phyloP scores from a whole-genome alignment of 2,888 invertebrate species.

The Eupithecia subfuscata region DNA sequence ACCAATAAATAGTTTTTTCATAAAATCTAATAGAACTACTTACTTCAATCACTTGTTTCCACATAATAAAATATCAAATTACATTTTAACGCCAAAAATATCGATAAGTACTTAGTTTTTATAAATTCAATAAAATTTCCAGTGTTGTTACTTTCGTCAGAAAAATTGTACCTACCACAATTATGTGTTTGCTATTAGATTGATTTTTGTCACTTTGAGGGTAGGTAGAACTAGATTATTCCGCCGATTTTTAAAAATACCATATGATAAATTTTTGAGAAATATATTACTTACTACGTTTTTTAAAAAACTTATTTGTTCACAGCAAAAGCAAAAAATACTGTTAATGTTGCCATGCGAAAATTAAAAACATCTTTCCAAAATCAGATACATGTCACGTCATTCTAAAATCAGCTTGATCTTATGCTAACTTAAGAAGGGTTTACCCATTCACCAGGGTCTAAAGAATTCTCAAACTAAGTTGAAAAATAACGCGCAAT shows the following conservation, averaged over 20 bases:
- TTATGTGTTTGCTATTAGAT: neutral
- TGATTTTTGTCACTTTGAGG: neutral
- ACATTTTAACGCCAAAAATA: neutral
- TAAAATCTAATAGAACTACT: neutral
- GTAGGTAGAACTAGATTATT: neutral
- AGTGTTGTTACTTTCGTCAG: constrained; percentile 37
- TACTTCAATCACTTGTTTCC: constrained; percentile 1
- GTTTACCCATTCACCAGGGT: constrained; percentile 21
- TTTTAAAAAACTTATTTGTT: too few relatives aligned
- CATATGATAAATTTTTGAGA: too few relatives aligned
- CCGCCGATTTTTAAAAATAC: too few relatives aligned
- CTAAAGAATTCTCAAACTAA: constrained; percentile 37
- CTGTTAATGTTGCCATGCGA: neutral
- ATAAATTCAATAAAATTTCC: constrained; percentile 21
- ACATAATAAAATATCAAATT: neutral
- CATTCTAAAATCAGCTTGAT: too few relatives aligned
- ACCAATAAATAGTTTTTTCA: neutral
- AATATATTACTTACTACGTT: too few relatives aligned
- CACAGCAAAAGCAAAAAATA: neutral
- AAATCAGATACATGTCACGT: too few relatives aligned
- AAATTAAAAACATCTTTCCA: neutral
- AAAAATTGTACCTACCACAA: neutral
- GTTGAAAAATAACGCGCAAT: constrained; percentile 40
- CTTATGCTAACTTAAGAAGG: neutral
- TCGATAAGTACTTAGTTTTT: neutral